These are phyloP conservation scores for Xiphorhynchus elegans DNA, from an alignment of 2,113 vertebrate species.

Conservation along the genomic window DNA sequence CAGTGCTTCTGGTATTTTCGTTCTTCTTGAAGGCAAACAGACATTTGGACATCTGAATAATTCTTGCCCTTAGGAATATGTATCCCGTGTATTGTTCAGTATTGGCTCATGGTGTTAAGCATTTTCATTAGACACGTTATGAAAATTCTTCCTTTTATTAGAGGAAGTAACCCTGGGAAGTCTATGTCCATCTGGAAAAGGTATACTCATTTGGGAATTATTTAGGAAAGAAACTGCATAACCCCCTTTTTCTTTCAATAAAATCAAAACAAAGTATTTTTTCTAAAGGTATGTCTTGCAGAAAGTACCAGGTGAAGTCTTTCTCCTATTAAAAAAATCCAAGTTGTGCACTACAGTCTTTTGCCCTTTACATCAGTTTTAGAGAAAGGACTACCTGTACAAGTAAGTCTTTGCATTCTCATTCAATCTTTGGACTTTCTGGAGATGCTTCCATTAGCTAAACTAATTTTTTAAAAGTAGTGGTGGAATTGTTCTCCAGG, in stretches of 20 bases:
- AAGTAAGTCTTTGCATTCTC: background rate
- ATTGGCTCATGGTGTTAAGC: background rate
- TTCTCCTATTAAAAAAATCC: background rate
- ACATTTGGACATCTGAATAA: background rate
- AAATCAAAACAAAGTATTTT: background rate
- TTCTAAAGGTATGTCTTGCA: background rate
- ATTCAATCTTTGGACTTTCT: background rate
- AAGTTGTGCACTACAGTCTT: background rate
- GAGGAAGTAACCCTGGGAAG: background rate
- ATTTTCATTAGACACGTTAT: background rate
- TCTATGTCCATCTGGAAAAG: background rate
- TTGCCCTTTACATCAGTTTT: background rate
- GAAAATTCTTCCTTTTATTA: background rate
- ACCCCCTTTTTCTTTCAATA: background rate
- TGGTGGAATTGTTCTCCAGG: background rate
- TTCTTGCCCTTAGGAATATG: background rate
- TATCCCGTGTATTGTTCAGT: background rate
- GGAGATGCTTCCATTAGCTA: background rate
- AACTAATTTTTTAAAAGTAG: background rate
- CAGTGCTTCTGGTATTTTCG: background rate
- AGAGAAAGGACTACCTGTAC: background rate
- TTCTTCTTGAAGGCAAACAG: background rate
- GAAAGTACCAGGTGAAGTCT: background rate
- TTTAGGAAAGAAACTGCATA: background rate
- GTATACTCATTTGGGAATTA: background rate